A percentile compares a stretch with the other conserved stretches of the same genome.
These are phyloP conservation scores for Synanceia verrucosa DNA, from an alignment of 2,797 vertebrate genomes.

Conservation along the genomic window DNA sequence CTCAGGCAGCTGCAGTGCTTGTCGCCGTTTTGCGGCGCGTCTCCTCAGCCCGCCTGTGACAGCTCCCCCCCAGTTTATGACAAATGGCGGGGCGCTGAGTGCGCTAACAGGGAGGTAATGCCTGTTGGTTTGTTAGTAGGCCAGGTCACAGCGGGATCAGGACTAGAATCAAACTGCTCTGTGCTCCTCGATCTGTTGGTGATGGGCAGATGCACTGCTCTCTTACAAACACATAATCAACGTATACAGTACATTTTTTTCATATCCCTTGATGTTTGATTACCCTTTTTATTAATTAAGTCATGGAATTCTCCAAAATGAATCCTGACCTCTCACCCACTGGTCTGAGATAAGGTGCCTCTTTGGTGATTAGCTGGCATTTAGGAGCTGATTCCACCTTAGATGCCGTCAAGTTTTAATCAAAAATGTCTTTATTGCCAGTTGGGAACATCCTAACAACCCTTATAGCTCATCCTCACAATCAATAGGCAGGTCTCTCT, in stretches of 20 bases:
- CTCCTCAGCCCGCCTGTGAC: conserved; percentile 55
- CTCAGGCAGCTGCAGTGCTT: conserved; percentile 38
- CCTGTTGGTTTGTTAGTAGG: conserved; percentile 73
- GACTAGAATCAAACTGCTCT: conserved; percentile 30
- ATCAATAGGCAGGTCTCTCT: conserved; percentile 61
- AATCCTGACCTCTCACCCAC: conserved; percentile 34
- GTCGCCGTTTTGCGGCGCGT: conserved; percentile 43
- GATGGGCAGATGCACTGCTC: conserved; percentile 16
- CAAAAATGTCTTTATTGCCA: conserved; percentile 61
- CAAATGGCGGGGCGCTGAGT: conserved; percentile 65
- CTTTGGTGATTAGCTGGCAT: conserved; percentile 37
- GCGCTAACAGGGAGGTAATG: conserved; percentile 74
- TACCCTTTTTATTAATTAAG: conserved; percentile 17
- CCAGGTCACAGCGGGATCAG: conserved; percentile 57
- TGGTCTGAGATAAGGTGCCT: conserved; percentile 20
- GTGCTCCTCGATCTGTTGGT: background rate
- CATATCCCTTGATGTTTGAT: conserved; percentile 12
- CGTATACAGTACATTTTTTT: background rate
- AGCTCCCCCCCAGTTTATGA: conserved; percentile 68
- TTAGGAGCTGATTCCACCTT: conserved; percentile 46
- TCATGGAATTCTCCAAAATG: background rate
- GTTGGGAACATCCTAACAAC: conserved; percentile 43
- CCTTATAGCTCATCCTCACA: conserved; percentile 38
- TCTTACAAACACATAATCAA: conserved; percentile 17
- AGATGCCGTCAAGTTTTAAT: conserved; percentile 63